Evolutionary conservation across 2,888 invertebrate species (phyloP).

Genomic region (Alsophila aescularia): DNA sequence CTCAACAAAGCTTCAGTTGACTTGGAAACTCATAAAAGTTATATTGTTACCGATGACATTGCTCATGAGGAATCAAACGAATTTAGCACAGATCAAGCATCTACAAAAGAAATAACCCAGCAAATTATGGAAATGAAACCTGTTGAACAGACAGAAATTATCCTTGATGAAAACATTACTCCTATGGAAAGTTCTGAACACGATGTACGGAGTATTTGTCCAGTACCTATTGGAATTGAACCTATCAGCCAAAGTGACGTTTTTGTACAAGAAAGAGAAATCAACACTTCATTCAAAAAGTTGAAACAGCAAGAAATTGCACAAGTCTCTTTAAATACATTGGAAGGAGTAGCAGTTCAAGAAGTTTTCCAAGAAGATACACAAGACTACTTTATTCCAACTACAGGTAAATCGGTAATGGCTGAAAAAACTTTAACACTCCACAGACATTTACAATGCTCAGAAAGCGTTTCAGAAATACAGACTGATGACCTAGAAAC

Average conservation of each 20-base stretch:
- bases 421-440: constrained; percentile 62
- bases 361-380: constrained; percentile 68
- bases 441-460: constrained; percentile 68
- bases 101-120: constrained; percentile 65
- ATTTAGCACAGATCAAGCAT: constrained; percentile 63
- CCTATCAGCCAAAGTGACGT: constrained; percentile 58
- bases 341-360: constrained; percentile 62
- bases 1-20: constrained; percentile 51
- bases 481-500: constrained; percentile 56
- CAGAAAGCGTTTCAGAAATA: constrained; percentile 64
- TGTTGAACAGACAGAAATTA: constrained; percentile 61
- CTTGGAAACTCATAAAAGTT: constrained; percentile 59
- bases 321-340: constrained; percentile 50
- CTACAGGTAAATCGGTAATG: constrained; percentile 51
- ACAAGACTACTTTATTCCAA: constrained; percentile 49
- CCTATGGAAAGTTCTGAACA: constrained; percentile 35
- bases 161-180: constrained; percentile 55
- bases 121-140: constrained; percentile 58
- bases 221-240: constrained; percentile 52
- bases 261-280: constrained; percentile 62
- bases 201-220: constrained; percentile 44
- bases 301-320: constrained; percentile 50
- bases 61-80: constrained; percentile 72
- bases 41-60: constrained; percentile 57
- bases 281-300: constrained; percentile 48